Conservation (phyloP, 2,113 vertebrate genomes). For the Labeo catla region DNA sequence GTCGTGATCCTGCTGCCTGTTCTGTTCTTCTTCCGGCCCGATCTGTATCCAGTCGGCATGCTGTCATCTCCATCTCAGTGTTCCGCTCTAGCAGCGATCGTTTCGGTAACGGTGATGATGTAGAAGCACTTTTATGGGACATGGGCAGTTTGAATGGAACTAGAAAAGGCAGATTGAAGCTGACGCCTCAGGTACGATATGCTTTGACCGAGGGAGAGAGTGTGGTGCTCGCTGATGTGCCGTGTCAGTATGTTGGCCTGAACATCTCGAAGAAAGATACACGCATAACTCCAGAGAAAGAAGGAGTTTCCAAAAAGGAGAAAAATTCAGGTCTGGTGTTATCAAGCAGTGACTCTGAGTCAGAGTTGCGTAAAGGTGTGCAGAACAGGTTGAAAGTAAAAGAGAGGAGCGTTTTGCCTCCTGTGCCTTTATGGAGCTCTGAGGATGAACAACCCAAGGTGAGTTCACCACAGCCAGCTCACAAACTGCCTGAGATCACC, state of each 20-base stretch:
- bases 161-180: conserved; percentile 75
- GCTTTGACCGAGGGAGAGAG: conserved; percentile 78
- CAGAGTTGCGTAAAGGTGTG: conserved; percentile 25
- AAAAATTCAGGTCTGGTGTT: neutral
- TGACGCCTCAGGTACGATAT: conserved; percentile 81
- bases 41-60: conserved; percentile 85
- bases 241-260: conserved; percentile 77
- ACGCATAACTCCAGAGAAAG: neutral
- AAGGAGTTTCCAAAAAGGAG: neutral
- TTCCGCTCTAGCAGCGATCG: conserved; percentile 70
- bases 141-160: conserved; percentile 87
- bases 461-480: neutral
- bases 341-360: neutral
- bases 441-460: conserved; percentile 8
- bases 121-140: conserved; percentile 81
- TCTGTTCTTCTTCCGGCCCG: conserved; percentile 73
- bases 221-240: conserved; percentile 84
- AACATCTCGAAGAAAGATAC: neutral
- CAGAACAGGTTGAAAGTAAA: conserved; percentile 14
- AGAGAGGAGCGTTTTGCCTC: conserved; percentile 24
- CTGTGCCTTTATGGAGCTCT: conserved; percentile 35
- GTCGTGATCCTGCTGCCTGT: conserved; percentile 79
- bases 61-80: conserved; percentile 78
- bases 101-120: conserved; percentile 63
- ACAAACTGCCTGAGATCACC: conserved; percentile 39